Evolutionary conservation across 1,140 invertebrate species (phyloP), one percentile per base, ranked within the genome.

Genomic region (Brachionus rotundiformis): DNA sequence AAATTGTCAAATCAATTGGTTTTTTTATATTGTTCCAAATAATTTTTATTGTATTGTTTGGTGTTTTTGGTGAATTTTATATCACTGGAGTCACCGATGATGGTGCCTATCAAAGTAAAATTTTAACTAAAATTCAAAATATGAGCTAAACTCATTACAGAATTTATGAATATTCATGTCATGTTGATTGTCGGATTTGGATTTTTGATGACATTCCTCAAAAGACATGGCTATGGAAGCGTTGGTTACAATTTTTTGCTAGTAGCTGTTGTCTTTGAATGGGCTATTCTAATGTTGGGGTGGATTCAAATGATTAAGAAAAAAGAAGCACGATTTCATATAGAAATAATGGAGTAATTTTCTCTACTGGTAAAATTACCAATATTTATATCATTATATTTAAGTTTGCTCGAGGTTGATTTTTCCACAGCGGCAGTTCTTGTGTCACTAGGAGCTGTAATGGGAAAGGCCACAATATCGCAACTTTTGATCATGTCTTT

Each of bases 141-240:
- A 19, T 54, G 10, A 5, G 6, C 7, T 19, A 54, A 19, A 25
- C 8, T 4, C 16, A 19, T 54, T 19, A 19, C 47, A 84, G 83
- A 82, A 29, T 84, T 84, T 65, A 82, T 84, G 54, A 81, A 84
- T 71, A 79, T 84, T 3, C 82, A 84, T 87, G 93, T 95, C 4
- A 96, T 96, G 95, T 94, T 97, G 84, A 95, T 94, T 88, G 91
- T 96, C 83, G 95, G 95, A 82, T 96, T 96, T 85, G 95, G 94
- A 0, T 96, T 94, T 85, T 88, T 96, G 68, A 96, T 96, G 94
- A 95, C 94, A 0, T 97, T 96, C 85, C 87, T 96, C 31, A 92
- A 92, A 84, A 91, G 91, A 84, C 96, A 96, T 85, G 92, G 93
- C 11, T 77, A 41, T 39, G 36, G 73, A 41, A 44, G 36, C 16